These are phyloP conservation scores for Vidua chalybeata DNA, from an alignment of 2,113 vertebrate species.

Conservation along the genomic window DNA sequence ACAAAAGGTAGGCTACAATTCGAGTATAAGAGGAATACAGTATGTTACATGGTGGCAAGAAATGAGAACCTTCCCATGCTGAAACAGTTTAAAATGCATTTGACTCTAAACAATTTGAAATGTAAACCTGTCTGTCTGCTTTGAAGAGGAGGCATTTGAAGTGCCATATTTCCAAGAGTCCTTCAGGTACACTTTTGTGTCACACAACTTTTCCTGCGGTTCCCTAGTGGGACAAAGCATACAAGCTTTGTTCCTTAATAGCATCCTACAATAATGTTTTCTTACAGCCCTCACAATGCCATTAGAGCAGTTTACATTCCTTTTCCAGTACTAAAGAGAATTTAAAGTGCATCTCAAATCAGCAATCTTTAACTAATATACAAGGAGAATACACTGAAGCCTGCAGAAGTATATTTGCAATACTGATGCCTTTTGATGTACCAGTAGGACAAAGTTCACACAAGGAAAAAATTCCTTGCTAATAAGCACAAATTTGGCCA, in stretches of 20 bases:
- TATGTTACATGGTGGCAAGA: neutral
- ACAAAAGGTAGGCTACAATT: neutral
- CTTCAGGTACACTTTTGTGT: neutral
- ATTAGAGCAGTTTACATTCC: constrained; percentile 29
- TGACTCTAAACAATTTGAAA: neutral
- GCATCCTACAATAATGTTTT: neutral
- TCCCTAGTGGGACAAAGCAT: neutral
- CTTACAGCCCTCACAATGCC: neutral
- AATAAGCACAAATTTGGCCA: neutral
- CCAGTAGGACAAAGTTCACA: neutral
- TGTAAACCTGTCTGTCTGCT: constrained; percentile 6
- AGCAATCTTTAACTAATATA: neutral
- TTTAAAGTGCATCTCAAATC: constrained; percentile 62
- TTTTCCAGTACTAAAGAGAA: neutral
- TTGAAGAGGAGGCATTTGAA: neutral
- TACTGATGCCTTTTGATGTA: neutral
- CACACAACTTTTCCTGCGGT: neutral
- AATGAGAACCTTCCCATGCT: constrained; percentile 55
- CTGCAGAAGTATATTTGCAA: neutral
- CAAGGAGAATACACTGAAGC: neutral
- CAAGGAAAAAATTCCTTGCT: neutral
- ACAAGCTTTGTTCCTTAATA: neutral
- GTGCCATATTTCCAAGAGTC: neutral
- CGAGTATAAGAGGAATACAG: neutral
- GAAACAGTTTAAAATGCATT: constrained; percentile 31